A percentile compares a stretch with the other conserved stretches of the same genome.
Conservation (phyloP, 2,888 invertebrate genomes). For the Pseudanteris insignis region DNA sequence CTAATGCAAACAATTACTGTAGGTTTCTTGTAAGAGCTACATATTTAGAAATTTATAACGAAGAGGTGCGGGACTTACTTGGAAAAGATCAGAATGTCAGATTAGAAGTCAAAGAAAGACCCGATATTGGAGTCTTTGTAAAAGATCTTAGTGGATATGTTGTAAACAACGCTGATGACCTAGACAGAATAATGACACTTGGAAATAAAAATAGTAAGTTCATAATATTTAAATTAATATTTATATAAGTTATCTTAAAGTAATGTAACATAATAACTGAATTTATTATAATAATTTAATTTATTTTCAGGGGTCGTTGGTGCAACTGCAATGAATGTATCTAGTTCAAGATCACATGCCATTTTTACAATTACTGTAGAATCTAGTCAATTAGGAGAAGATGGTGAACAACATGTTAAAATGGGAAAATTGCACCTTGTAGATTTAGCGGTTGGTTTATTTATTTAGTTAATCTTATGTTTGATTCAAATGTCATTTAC, state of each 20-base stretch:
- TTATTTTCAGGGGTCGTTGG: constrained; percentile 74
- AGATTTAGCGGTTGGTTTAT: constrained; percentile 85
- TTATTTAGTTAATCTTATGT: not conserved
- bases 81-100: constrained; percentile 86
- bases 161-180: constrained; percentile 96
- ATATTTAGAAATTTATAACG: constrained; percentile 98
- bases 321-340: constrained; percentile 97
- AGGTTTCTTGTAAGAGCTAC: constrained; percentile 97
- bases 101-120: constrained; percentile 92
- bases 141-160: constrained; percentile 97
- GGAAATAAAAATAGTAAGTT: constrained; percentile 90
- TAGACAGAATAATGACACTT: constrained; percentile 93
- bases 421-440: constrained; percentile 98
- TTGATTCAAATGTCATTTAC: too few relatives aligned
- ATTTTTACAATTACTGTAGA: constrained; percentile 98
- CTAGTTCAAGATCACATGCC: constrained; percentile 96
- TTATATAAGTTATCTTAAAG: not conserved
- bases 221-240: not conserved
- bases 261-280: too few relatives aligned
- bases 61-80: constrained; percentile 95
- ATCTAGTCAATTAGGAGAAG: constrained; percentile 84
- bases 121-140: constrained; percentile 97
- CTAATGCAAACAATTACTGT: too few relatives aligned
- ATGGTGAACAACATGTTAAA: constrained; percentile 86
- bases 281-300: not conserved